A percentile compares a stretch with the other conserved stretches of the same genome.
Evolutionary conservation across 1,140 invertebrate genomes (phyloP).

Genomic region (Sogatella furcifera): DNA sequence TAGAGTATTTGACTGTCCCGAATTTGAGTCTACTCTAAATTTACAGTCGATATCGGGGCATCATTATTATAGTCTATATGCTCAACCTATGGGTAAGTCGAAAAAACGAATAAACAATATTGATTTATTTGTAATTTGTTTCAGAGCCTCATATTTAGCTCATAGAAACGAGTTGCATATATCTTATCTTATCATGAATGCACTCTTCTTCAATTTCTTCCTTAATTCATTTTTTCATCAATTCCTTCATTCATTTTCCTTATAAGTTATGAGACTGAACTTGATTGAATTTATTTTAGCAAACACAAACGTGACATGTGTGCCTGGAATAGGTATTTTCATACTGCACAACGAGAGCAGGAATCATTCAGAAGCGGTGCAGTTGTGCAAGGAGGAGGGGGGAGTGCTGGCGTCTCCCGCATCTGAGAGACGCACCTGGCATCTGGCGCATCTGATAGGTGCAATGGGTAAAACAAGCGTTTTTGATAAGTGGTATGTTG

Average conservation of each 20-base stretch:
- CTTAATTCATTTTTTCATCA: too few species aligned
- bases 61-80: constrained; percentile 23
- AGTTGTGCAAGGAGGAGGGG: constrained; percentile 39
- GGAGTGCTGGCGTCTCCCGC: constrained; percentile 44
- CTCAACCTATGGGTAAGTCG: constrained; percentile 21
- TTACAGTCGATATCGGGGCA: constrained; percentile 5
- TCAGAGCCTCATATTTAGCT: too few species aligned
- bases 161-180: too few species aligned
- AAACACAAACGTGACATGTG: constrained; percentile 20
- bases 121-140: too few species aligned
- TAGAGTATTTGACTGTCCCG: constrained; percentile 24
- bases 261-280: too few species aligned
- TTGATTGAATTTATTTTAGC: constrained; percentile 9
- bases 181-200: too few species aligned
- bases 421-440: constrained; percentile 43
- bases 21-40: constrained; percentile 16
- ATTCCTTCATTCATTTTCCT: too few species aligned
- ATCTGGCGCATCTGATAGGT: constrained; percentile 26
- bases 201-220: too few species aligned
- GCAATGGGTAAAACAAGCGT: neutral
- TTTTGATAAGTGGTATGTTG: constrained; percentile 37
- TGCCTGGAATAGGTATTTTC: constrained; percentile 42
- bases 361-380: constrained; percentile 43
- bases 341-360: constrained; percentile 32
- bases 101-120: too few species aligned